phyloP scores from a whole-genome alignment of 2,113 vertebrate species.

The Smithornis capensis region DNA sequence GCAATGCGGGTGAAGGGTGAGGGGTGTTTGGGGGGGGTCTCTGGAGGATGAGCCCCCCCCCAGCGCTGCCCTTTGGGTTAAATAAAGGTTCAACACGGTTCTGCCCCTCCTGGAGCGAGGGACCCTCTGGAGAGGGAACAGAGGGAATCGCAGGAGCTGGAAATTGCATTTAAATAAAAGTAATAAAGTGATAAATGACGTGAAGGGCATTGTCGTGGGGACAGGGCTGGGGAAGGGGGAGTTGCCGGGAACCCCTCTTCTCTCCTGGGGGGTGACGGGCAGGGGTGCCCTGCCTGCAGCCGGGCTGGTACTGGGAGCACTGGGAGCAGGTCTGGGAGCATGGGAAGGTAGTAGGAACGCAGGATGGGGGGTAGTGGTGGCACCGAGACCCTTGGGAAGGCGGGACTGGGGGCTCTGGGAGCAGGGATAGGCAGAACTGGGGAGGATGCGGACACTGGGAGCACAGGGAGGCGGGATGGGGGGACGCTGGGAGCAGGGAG shows the following conservation, averaged over 20 bases:
- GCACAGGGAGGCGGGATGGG: too few species aligned
- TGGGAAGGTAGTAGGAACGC: too few species aligned
- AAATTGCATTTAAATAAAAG: conserved; percentile 50
- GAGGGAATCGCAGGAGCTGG: background rate
- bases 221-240: too few species aligned
- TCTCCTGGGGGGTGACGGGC: background rate
- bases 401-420: background rate
- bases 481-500: background rate
- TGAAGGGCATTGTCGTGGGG: background rate
- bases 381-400: background rate
- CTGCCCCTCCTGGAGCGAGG: background rate
- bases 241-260: too few species aligned
- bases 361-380: too few species aligned
- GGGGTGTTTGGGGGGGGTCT: background rate
- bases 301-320: background rate
- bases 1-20: background rate
- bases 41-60: background rate
- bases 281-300: background rate
- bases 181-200: background rate
- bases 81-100: conserved; percentile 20
- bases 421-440: too few species aligned
- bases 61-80: background rate
- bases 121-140: background rate
- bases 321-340: background rate
- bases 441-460: background rate